Conservation (phyloP, 2,797 vertebrate genomes). For the Rhincodon typus region DNA sequence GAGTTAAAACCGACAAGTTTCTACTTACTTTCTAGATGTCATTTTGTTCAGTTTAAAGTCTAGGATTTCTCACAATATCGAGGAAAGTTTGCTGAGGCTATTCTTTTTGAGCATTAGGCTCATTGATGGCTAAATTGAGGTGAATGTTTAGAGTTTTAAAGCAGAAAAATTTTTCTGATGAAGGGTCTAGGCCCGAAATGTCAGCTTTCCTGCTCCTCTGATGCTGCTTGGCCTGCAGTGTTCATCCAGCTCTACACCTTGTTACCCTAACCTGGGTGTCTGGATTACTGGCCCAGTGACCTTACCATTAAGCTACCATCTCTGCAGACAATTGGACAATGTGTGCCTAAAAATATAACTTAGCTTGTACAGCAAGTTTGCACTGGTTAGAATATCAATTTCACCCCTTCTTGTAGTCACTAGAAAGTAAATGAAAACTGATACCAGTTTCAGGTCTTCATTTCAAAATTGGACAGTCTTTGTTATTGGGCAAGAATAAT, state of each 20-base stretch:
- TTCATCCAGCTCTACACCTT: too few relatives aligned
- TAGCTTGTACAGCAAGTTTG: not conserved
- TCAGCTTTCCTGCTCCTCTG: too few relatives aligned
- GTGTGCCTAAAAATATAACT: not conserved
- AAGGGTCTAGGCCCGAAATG: too few relatives aligned
- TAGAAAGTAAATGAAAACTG: not conserved
- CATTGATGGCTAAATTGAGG: not conserved
- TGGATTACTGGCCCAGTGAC: too few relatives aligned
- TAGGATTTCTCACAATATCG: not conserved
- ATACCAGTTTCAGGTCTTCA: not conserved
- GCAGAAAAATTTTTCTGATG: too few relatives aligned
- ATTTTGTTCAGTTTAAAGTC: not conserved
- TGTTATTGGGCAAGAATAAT: too few relatives aligned
- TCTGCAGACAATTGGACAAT: not conserved
- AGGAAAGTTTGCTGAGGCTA: not conserved
- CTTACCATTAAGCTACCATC: too few relatives aligned
- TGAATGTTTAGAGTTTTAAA: not conserved
- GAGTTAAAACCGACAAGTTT: too few relatives aligned
- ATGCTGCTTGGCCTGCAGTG: too few relatives aligned
- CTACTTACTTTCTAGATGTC: not conserved
- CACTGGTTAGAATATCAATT: not conserved
- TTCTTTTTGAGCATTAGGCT: not conserved
- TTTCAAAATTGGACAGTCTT: too few relatives aligned
- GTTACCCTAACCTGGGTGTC: too few relatives aligned
- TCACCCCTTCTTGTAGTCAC: not conserved